phyloP scores from a whole-genome alignment of 2,113 vertebrate genomes.

The Cynoglossus semilaevis region DNA sequence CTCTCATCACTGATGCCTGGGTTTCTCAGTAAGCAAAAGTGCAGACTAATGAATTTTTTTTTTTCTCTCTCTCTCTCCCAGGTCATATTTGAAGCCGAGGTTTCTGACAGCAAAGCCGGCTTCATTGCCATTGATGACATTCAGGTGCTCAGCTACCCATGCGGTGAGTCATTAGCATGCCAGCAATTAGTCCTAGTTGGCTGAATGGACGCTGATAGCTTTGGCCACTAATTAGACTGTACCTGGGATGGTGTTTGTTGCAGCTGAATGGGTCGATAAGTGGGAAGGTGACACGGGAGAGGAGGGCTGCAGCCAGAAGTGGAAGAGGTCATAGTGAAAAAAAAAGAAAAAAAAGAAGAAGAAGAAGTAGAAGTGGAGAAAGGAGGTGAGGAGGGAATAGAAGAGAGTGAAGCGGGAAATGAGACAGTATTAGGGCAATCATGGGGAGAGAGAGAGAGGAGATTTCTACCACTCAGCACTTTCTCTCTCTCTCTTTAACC shows the following conservation, averaged over 20 bases:
- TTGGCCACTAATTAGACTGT: constrained; percentile 73
- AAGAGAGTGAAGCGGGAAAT: constrained; percentile 71
- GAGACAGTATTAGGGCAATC: constrained; percentile 74
- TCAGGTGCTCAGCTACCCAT: constrained; percentile 98
- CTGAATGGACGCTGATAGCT: constrained; percentile 71
- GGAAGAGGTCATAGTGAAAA: constrained; percentile 22
- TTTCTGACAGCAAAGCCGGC: constrained; percentile 88
- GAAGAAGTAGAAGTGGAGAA: constrained; percentile 19
- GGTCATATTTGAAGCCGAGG: constrained; percentile 98
- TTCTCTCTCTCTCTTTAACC: constrained; percentile 42
- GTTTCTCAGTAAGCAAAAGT: too few relatives aligned
- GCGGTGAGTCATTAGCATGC: constrained; percentile 89
- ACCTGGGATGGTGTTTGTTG: constrained; percentile 71
- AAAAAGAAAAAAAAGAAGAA: constrained; percentile 30
- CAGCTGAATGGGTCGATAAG: constrained; percentile 69
- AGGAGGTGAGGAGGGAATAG: constrained; percentile 17
- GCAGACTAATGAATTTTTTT: background rate
- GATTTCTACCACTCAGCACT: constrained; percentile 73
- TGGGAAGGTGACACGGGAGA: constrained; percentile 71
- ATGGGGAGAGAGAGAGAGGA: constrained; percentile 43
- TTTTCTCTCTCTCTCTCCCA: constrained; percentile 60
- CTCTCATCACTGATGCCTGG: too few relatives aligned
- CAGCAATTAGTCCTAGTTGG: constrained; percentile 77
- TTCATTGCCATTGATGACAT: constrained; percentile 98
- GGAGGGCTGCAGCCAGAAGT: constrained; percentile 25